phyloP scores from a whole-genome alignment of 2,888 invertebrate genomes.

The Cephus sareptanus region DNA sequence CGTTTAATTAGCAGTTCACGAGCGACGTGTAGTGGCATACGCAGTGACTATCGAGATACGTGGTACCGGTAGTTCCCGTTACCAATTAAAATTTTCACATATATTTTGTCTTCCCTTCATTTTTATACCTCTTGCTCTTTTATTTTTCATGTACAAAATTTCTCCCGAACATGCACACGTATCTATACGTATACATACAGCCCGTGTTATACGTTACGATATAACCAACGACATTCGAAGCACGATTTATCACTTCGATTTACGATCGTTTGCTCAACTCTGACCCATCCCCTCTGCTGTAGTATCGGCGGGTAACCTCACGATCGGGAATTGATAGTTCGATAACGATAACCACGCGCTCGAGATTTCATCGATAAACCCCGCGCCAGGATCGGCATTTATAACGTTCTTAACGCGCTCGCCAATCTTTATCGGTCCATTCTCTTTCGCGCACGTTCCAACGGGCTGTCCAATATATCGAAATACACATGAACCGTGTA shows the following conservation, averaged over 20 bases:
- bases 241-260: neutral
- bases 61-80: neutral
- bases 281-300: conserved; percentile 2
- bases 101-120: neutral
- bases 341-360: conserved; percentile 2
- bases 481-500: neutral
- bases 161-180: neutral
- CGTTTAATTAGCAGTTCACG: conserved; percentile 39
- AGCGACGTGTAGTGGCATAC: neutral
- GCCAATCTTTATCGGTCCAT: neutral
- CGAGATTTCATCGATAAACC: conserved; percentile 2
- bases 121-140: neutral
- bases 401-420: conserved; percentile 18
- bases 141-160: neutral
- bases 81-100: neutral
- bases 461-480: neutral
- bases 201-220: neutral
- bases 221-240: neutral
- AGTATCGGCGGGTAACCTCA: conserved; percentile 10
- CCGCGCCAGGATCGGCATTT: neutral
- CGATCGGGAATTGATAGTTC: conserved; percentile 4
- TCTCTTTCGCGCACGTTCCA: neutral
- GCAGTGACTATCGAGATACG: neutral
- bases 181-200: neutral
- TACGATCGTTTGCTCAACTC: conserved; percentile 8